phyloP scores from a whole-genome alignment of 2,113 vertebrate species.

The Neogobius melanostomus region DNA sequence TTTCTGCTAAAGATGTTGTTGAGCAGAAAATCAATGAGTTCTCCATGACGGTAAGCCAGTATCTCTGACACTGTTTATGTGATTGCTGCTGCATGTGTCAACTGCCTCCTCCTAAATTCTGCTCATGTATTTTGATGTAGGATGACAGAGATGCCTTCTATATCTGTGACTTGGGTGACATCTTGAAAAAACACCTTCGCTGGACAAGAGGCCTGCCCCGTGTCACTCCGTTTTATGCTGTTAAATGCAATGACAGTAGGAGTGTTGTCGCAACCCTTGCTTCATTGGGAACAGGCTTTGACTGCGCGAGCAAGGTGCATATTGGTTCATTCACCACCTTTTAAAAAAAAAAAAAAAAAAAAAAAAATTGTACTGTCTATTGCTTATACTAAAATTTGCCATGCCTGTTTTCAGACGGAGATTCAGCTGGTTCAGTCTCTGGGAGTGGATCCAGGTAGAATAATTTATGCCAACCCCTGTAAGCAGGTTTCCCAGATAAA shows the following conservation, averaged over 20 bases:
- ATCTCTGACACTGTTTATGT: background rate
- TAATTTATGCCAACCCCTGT: slow-evolving; percentile 98
- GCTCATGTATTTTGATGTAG: slow-evolving; percentile 59
- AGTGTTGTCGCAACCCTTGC: slow-evolving; percentile 88
- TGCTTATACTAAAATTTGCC: slow-evolving; percentile 16
- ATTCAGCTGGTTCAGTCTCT: slow-evolving; percentile 92
- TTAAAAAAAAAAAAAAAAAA: too few species aligned
- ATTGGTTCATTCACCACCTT: background rate
- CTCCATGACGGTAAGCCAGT: slow-evolving; percentile 84
- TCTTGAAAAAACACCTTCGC: slow-evolving; percentile 91
- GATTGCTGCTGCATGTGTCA: background rate
- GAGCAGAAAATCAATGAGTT: slow-evolving; percentile 97
- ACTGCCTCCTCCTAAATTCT: background rate
- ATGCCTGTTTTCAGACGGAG: slow-evolving; percentile 80
- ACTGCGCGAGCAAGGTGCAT: slow-evolving; percentile 96
- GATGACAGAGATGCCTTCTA: slow-evolving; percentile 98
- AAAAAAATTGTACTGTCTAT: background rate
- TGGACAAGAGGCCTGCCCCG: slow-evolving; percentile 90
- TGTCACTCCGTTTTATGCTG: slow-evolving; percentile 91
- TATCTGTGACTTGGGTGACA: slow-evolving; percentile 92
- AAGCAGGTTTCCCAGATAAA: slow-evolving; percentile 98
- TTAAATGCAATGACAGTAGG: slow-evolving; percentile 94
- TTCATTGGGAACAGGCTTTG: slow-evolving; percentile 89
- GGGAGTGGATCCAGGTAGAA: slow-evolving; percentile 87
- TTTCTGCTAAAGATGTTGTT: slow-evolving; percentile 90